A percentile compares a stretch with the other conserved stretches of the same genome.
These are phyloP conservation scores for Myotis myotis DNA, from an alignment of 2,797 vertebrate species.

Conservation along the genomic window DNA sequence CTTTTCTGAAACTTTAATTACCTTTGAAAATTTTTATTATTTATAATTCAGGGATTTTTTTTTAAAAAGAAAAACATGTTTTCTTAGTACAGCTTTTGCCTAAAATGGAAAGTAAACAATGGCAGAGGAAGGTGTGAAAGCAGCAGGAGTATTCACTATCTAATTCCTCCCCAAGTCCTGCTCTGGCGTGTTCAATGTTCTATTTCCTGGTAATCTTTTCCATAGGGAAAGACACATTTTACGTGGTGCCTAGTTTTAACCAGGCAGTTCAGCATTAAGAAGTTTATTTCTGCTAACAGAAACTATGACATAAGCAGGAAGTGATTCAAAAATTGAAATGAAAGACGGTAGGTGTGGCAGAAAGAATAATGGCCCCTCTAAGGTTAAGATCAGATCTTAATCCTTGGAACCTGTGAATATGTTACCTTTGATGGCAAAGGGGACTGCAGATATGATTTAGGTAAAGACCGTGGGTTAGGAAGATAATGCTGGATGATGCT, in stretches of 20 bases:
- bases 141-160: neutral
- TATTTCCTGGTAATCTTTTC: neutral
- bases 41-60: neutral
- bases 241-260: neutral
- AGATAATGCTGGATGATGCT: neutral
- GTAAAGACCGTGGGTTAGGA: neutral
- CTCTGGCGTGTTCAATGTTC: neutral
- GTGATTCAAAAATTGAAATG: neutral
- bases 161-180: neutral
- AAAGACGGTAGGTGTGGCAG: neutral
- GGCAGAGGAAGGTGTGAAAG: neutral
- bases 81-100: neutral
- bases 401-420: neutral
- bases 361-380: neutral
- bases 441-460: neutral
- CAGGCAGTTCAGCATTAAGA: neutral
- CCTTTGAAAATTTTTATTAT: slow-evolving; percentile 10
- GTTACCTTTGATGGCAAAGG: neutral
- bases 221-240: neutral
- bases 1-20: neutral
- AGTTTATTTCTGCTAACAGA: neutral
- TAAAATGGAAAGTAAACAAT: neutral
- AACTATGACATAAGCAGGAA: neutral
- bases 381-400: neutral
- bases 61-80: neutral